phyloP scores from a whole-genome alignment of 2,888 invertebrate genomes.

The Platerodrilus igneus region DNA sequence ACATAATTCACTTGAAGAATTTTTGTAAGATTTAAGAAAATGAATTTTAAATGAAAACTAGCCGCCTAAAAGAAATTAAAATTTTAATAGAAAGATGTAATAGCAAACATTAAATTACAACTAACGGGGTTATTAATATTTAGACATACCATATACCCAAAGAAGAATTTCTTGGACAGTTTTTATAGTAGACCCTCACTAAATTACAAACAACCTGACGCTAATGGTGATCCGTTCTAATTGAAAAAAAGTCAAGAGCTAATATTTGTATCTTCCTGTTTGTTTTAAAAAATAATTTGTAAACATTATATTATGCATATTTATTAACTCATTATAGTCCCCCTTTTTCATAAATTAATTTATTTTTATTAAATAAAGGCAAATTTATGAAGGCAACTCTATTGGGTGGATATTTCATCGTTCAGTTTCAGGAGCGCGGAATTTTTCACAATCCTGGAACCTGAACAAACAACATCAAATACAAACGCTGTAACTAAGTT shows the following conservation, averaged over 20 bases:
- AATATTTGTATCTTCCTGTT: constrained; percentile 42
- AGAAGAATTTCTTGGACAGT: constrained; percentile 21
- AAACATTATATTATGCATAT: constrained; percentile 39
- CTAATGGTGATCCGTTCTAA: constrained; percentile 35
- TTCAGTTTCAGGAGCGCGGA: too few species aligned
- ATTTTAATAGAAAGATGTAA: too few species aligned
- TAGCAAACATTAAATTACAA: constrained; percentile 8
- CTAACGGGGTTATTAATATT: constrained; percentile 21
- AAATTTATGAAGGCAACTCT: too few species aligned
- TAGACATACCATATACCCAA: constrained; percentile 14
- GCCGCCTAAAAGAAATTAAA: too few species aligned
- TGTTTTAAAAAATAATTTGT: constrained; percentile 33
- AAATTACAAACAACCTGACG: constrained; percentile 35
- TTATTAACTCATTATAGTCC: constrained; percentile 38
- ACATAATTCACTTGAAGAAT: too few species aligned
- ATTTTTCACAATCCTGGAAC: too few species aligned
- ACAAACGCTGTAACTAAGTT: constrained; percentile 10
- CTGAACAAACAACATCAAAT: constrained; percentile 5
- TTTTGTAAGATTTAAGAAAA: too few species aligned
- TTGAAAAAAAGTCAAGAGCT: constrained; percentile 35
- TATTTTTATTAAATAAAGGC: too few species aligned
- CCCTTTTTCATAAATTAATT: constrained; percentile 7
- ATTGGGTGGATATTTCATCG: too few species aligned
- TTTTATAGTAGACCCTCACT: constrained; percentile 28
- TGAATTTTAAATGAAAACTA: too few species aligned